A percentile compares a stretch with the other conserved stretches of the same genome.
These are phyloP conservation scores for Metopolophium dirhodum DNA, from an alignment of 1,140 invertebrate genomes.

Conservation along the genomic window DNA sequence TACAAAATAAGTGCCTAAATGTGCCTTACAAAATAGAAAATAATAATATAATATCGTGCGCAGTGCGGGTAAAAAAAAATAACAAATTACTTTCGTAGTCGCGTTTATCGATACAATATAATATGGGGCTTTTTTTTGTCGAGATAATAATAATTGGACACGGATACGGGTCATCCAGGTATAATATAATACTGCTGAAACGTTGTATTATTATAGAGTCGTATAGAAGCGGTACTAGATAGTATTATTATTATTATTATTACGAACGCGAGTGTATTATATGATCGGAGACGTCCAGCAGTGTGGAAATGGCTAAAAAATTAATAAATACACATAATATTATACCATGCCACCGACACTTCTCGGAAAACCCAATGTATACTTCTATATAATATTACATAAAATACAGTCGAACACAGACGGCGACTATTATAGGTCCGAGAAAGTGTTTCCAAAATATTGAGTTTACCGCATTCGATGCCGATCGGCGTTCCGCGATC, in stretches of 20 bases:
- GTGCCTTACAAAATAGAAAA: no score
- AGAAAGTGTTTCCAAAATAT: not conserved
- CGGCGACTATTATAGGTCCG: not conserved
- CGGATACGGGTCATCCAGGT: not conserved
- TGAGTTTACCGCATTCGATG: not conserved
- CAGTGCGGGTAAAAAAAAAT: not conserved
- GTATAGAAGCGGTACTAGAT: not conserved
- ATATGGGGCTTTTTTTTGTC: no score
- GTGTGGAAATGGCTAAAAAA: not conserved
- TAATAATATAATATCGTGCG: not conserved
- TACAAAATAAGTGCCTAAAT: not conserved
- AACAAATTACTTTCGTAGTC: not conserved
- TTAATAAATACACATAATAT: not conserved
- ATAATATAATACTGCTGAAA: not conserved
- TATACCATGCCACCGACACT: not conserved
- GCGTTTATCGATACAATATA: not conserved
- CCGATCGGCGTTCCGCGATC: not conserved
- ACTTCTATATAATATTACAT: not conserved
- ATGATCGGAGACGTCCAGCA: not conserved
- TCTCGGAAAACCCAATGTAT: not conserved
- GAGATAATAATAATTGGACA: not conserved
- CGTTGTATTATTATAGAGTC: not conserved
- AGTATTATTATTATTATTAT: not conserved
- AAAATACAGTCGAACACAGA: not conserved
- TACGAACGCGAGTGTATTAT: not conserved